Percentiles rank a stretch among this genome's conserved stretches.
Conservation (phyloP, 2,113 vertebrate genomes). For the Raja brachyura region DNA sequence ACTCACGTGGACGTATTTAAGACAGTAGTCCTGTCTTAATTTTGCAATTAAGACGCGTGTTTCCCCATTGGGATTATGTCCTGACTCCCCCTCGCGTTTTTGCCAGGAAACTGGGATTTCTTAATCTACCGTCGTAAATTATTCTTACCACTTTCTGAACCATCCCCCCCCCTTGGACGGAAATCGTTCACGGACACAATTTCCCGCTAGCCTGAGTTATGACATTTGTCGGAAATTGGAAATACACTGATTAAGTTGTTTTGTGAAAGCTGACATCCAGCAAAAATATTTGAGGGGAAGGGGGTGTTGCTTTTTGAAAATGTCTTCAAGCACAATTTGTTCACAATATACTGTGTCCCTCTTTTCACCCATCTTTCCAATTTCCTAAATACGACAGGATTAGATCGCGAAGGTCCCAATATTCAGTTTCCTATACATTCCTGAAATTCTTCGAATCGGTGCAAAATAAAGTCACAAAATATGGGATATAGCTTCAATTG, state of each 20-base stretch:
- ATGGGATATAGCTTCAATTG: neutral
- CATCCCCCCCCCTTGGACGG: too few species aligned
- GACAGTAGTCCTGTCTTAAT: neutral
- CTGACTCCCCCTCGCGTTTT: too few species aligned
- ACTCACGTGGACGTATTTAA: neutral
- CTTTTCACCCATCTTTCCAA: too few species aligned
- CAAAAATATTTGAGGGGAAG: neutral
- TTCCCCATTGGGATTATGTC: neutral
- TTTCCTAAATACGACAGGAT: neutral
- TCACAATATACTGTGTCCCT: too few species aligned
- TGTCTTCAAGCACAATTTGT: too few species aligned
- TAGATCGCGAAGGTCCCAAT: neutral
- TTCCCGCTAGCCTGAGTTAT: neutral
- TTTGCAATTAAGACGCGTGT: neutral
- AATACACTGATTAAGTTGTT: neutral
- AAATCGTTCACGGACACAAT: too few species aligned
- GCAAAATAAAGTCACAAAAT: neutral
- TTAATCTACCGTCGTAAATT: neutral
- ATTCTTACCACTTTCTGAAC: neutral
- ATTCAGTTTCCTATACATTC: too few species aligned
- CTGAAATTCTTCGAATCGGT: neutral
- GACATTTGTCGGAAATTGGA: neutral
- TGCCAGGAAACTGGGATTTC: neutral
- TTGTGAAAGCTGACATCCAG: too few species aligned
- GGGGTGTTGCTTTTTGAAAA: too few species aligned